Percentiles rank a stretch among this genome's conserved stretches.
phyloP scores from a whole-genome alignment of 1,140 invertebrate genomes.

The Zaprionus kolodkinae region DNA sequence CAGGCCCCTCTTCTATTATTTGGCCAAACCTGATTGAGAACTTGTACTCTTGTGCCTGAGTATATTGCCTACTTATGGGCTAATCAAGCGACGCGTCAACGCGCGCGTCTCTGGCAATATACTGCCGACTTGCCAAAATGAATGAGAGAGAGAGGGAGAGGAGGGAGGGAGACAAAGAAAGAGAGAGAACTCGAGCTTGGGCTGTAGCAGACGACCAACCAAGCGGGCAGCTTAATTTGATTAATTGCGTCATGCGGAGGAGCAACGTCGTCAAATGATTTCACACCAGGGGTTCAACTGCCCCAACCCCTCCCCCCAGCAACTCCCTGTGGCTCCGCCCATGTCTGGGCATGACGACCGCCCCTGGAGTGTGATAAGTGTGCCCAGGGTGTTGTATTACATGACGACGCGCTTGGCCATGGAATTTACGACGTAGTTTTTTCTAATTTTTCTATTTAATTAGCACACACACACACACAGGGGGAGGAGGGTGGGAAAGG shows the following conservation, averaged over 20 bases:
- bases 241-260: conserved; percentile 75
- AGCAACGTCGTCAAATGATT: conserved; percentile 75
- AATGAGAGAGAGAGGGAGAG: neutral
- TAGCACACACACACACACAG: conserved; percentile 45
- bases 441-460: conserved; percentile 80
- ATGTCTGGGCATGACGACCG: conserved; percentile 28
- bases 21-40: conserved; percentile 9
- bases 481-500: neutral
- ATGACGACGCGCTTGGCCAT: conserved; percentile 49
- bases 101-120: neutral
- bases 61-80: conserved; percentile 55
- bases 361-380: conserved; percentile 73
- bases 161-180: too few relatives aligned
- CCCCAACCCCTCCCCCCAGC: neutral
- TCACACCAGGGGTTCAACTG: conserved; percentile 54
- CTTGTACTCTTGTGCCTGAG: neutral
- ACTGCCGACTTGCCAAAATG: conserved; percentile 1
- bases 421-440: conserved; percentile 77
- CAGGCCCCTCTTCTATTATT: neutral
- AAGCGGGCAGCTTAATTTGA: conserved; percentile 63
- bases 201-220: neutral
- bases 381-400: conserved; percentile 68
- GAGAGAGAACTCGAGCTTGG: too few relatives aligned
- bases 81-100: conserved; percentile 45
- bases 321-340: neutral